Base-by-base conservation (phyloP, 2,888 invertebrate genomes). In the Trissolcus brochymenae region DNA sequence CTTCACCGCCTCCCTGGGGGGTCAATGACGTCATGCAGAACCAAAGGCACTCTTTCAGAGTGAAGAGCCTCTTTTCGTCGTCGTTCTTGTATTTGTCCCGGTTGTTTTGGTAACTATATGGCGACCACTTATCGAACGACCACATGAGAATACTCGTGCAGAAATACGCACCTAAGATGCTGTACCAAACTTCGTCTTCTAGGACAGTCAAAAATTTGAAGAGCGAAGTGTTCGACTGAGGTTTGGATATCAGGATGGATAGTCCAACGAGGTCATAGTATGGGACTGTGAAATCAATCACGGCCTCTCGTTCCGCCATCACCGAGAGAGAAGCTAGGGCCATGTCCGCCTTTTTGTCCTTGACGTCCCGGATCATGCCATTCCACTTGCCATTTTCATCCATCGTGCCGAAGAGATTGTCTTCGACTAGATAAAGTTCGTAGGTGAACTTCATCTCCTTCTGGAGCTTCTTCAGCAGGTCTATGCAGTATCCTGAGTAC, bases 1-100 rank as follows among this genome's bases (percentile, higher is more conserved):
- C 98, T 89, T 98, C 98, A 0, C 98, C 98, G 0, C 98, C 98
- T 0, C 98, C 97, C 91, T 94, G 94, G 0, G 99, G 99, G 0
- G 98, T 99, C 16, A 99, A 90, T 41, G 98, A 98, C 46, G 98
- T 99, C 97, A 99, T 98, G 86, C 98, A 98, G 89, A 99, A 99
- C 98, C 98, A 99, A 0, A 99, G 91, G 85, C 98, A 98, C 89
- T 99, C 99, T 87, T 98, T 98, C 41, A 99, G 90, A 51, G 95
- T 96, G 86, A 99, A 99, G 86, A 97, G 96, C 3, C 98, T 91
- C 86, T 98, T 98, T 85, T 98, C 98, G 81, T 96, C 96, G 82
- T 97, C 97, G 70, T 97, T 95, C 86, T 94, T 95, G 87, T 97
- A 98, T 86, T 96, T 96, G 74, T 97, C 96, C 6, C 95, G 91